Percentiles rank a stretch among this genome's conserved stretches.
Conservation (phyloP, 2,888 invertebrate genomes). For the Abrostola tripartita region DNA sequence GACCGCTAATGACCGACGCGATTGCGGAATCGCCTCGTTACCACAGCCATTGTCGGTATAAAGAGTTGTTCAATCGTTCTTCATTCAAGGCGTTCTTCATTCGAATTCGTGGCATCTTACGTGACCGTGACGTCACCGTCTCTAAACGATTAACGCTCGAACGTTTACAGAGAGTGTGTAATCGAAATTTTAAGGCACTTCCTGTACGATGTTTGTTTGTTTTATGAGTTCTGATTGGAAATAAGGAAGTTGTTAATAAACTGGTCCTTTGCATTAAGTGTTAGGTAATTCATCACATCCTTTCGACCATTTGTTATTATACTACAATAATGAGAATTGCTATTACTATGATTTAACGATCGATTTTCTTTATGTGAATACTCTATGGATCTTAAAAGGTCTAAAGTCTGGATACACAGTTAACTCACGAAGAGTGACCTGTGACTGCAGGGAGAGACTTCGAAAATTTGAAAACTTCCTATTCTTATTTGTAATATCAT, state of each 20-base stretch:
- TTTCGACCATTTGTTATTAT: conserved; percentile 1
- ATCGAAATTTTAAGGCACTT: conserved; percentile 58
- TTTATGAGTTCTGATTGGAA: conserved; percentile 47
- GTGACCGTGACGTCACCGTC: conserved; percentile 58
- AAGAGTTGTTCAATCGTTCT: conserved; percentile 65
- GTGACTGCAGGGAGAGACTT: no score
- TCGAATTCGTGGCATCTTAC: conserved; percentile 43
- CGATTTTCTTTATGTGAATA: conserved; percentile 7
- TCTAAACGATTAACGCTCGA: conserved; percentile 50
- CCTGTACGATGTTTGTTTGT: conserved; percentile 48
- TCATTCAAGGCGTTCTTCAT: conserved; percentile 46
- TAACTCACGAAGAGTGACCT: no score
- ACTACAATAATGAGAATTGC: conserved; percentile 18
- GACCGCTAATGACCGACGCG: conserved; percentile 79
- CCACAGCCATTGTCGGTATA: conserved; percentile 67
- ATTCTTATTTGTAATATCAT: no score
- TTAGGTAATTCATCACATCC: conserved; percentile 46
- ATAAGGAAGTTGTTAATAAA: conserved; percentile 53
- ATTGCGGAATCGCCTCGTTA: conserved; percentile 79
- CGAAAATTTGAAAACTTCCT: no score
- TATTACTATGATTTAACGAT: conserved; percentile 14
- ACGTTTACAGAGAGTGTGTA: conserved; percentile 50
- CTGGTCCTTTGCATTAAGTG: conserved; percentile 34
- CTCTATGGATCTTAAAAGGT: no score
- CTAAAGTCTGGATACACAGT: no score